Base-by-base conservation (phyloP, 1,140 invertebrate genomes). In the Tetranychus cinnabarinus region DNA sequence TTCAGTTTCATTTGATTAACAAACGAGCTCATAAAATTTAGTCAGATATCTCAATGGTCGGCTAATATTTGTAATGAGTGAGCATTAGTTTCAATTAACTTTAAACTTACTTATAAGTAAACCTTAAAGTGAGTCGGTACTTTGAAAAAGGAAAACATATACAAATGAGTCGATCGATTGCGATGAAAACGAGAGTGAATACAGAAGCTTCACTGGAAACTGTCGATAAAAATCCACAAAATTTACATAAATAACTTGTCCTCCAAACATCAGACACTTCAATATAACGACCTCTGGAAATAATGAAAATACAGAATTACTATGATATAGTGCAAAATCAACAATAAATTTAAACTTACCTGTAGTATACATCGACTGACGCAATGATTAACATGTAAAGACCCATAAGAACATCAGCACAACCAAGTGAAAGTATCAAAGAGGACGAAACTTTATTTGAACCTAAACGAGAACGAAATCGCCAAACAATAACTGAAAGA, bases 391-490 rank as follows among this genome's bases (percentile, higher is more conserved):
- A 68, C 60, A 87, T 72, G 70, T 87, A 87, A 54, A 86, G 69
- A 1, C 83, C 85, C 82, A 86, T 86, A 23, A 86, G 69, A 65
- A 85, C 74, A 71, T 88, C 85, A 6, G 84, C 72, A 36, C 72
- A 68, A 0, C 72, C 74, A 50, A 76, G 64, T 48, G 73, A 74
- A 2, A 73, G 70, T 37, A 76, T 75, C 3, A 76, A 68, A 6
- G 60, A 56, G 1, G 64, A 68, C 48, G 33, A 59, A 15, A 63
- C 62, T 62, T 70, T 68, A 69, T 73, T 71, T 48, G 67, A 65
- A 56, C 67, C 56, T 15, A 68, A 47, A 67, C 72, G 66, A n/a
- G 67, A 67, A 12, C 59, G 60, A n/a, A 61, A 58, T 10, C 74
- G 62, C 74, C 74, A 76, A 15, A 70, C 61, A 55, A 76, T 68